Evolutionary conservation across 2,797 vertebrate genomes (phyloP), one percentile per base, ranked within the genome.

Genomic region (Clamator glandarius): DNA sequence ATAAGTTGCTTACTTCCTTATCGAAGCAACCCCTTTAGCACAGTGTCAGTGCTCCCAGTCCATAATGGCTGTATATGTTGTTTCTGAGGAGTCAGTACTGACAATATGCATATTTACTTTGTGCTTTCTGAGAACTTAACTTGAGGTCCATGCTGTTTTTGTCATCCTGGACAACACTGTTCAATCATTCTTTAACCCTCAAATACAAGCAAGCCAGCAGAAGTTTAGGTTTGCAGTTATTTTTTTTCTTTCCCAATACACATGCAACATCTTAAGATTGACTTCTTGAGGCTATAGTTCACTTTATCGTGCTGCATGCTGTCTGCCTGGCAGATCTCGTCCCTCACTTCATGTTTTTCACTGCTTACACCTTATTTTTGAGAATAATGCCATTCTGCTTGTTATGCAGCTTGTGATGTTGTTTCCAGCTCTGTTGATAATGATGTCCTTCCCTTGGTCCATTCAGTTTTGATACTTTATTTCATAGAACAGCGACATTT

Each of bases 41-140:
- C 28, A 9, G 7, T 31, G 16, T 59, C 20, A 21, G 0, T 48
- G 25, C 23, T 67, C 9, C 35, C 3, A 33, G 0, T 59, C 24
- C 28, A 39, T 59, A n/a, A 0, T 9, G 2, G 58, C 87, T 67
- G 11, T 54, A 2, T 50, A 4, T 36, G 9, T 20, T 86, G 13
- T 67, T 77, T 70, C 33, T 25, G 15, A 33, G 21, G 24, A 46
- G 28, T 51, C 36, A 42, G 28, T 42, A 67, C 35, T 4, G 4
- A 23, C 12, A 42, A 6, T 8, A 23, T 8, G 18, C 11, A 14
- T 20, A 13, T 14, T 52, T 76, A 64, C 17, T 11, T n/a, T 46
- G 4, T n/a, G 36, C 35, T 61, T 78, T 54, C 35, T 44, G 62
- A 68, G 28, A 64, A 10, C 17, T 59, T 87, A 63, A 20, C 41